Evolutionary conservation across 2,888 invertebrate species (phyloP), one percentile per base, ranked within the genome.

Genomic region (Azorinus chamasolen): DNA sequence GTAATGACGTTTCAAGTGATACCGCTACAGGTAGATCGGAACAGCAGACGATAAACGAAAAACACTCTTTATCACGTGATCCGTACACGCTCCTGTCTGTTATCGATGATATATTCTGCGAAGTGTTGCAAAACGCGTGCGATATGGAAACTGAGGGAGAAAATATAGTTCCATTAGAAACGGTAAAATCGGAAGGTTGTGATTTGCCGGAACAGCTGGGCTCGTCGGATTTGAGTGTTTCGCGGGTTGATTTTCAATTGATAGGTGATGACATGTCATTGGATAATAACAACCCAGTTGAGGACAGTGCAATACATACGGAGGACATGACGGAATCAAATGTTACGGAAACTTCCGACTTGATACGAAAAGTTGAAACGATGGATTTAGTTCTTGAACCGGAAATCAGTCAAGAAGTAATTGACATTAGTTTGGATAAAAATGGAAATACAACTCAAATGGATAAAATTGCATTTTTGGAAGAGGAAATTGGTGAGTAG

Each of bases 141-240:
- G 95, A 95, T 91, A 92, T 96, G 54, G 94, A 94, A 83, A 95
- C 95, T 86, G 95, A 95, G n/a, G 62, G 46, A 46, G 22, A 93
- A 94, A 62, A 39, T 41, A 83, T 68, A 83, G 53, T 85, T 83
- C 69, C 78, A 85, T 50, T 53, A 48, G 41, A 69, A 22, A 65
- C 66, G 69, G 39, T 51, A 73, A 55, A 65, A 70, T 27, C 53
- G 43, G 37, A 61, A 45, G 45, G 50, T 8, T 20, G 65, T 61
- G 54, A 55, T 37, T 32, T 54, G 53, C 41, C 65, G 27, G 69
- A 72, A 54, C 61, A 46, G 43, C 66, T 37, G 25, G 54, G 41
- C 8, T 57, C 72, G 39, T 79, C 72, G n/a, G 48, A 32, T 32
- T 6, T 32, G 32, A 32, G 32, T 32, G 32, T 32, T 32, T 32